Base-by-base conservation (phyloP, 2,888 invertebrate species). In the Brachyopa scutellaris region DNA sequence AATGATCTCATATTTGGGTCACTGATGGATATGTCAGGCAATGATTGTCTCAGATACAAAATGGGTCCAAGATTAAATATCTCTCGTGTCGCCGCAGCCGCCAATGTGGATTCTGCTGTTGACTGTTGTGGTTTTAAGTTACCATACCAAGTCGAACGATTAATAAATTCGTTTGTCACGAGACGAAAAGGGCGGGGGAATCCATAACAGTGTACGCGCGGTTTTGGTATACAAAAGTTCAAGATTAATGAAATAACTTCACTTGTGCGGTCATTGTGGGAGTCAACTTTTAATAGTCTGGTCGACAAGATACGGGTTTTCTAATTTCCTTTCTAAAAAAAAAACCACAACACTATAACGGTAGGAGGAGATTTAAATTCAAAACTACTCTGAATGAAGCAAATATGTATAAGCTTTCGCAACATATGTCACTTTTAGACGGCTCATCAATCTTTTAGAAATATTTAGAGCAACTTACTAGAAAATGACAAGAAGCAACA, bases 1-100 rank as follows among this genome's bases (percentile, higher is more conserved):
- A 82, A 82, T 72, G 82, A 77, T 82, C 70, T 66, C 53, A 82
- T 53, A 82, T 82, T 77, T 77, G 53, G 64, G 55, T 64, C 59
- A 61, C 53, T 64, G 77, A 77, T 61, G 82, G 70, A 66, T 82
- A 69, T 66, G 59, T 70, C 64, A 59, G 57, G 33, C 62, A 73
- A 40, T 73, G 73, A 80, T 80, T 80, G 79, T 69, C 38, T 67
- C 74, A 40, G 23, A 67, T 61, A 49, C 26, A 23, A 40, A 59
- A 47, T 64, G 57, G 57, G 57, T 31, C 21, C 47, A 40, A 67
- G 42, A 61, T 67, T 55, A 51, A 69, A 53, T 59, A 19, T 67
- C 51, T 38, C 51, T 55, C 38, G 76, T 77, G 67, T 62, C 61
- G 57, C 57, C 51, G 7, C 42, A 19, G 45, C 36, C 2, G 36